Percentiles rank a stretch among this genome's conserved stretches.
Conservation (phyloP, 2,113 vertebrate genomes). For the Prolemur simus region DNA sequence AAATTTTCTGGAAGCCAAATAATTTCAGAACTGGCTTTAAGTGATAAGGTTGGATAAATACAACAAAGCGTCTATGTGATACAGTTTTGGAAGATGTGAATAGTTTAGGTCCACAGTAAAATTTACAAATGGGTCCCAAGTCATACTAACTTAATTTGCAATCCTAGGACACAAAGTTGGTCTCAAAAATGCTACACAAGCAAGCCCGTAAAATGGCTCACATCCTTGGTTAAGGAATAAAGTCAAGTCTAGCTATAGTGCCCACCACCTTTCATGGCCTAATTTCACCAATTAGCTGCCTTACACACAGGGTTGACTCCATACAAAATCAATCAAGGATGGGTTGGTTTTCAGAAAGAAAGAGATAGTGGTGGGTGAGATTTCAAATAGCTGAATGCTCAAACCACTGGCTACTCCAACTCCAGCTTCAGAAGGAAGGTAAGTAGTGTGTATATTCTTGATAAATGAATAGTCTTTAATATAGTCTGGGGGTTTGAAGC, state of each 20-base stretch:
- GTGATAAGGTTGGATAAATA: background rate
- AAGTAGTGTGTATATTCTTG: background rate
- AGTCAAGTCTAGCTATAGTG: background rate
- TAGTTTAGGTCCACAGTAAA: background rate
- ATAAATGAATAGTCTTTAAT: background rate
- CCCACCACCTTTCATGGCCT: background rate
- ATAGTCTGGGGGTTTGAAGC: background rate
- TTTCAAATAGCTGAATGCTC: background rate
- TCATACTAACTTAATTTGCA: background rate
- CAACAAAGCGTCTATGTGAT: background rate
- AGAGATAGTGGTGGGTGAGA: background rate
- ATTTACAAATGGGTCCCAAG: background rate
- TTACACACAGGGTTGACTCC: background rate
- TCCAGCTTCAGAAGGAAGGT: background rate
- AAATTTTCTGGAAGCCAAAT: background rate
- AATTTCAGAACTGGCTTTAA: background rate
- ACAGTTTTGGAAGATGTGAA: background rate
- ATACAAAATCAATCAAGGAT: background rate
- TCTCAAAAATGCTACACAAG: background rate
- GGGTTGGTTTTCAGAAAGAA: background rate
- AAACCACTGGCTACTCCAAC: background rate
- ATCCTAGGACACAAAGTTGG: background rate
- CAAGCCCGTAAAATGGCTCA: background rate
- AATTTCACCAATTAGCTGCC: background rate
- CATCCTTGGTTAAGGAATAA: background rate